Evolutionary conservation across 2,113 vertebrate species (phyloP).

Genomic region (Telmatochromis brachygnathus): DNA sequence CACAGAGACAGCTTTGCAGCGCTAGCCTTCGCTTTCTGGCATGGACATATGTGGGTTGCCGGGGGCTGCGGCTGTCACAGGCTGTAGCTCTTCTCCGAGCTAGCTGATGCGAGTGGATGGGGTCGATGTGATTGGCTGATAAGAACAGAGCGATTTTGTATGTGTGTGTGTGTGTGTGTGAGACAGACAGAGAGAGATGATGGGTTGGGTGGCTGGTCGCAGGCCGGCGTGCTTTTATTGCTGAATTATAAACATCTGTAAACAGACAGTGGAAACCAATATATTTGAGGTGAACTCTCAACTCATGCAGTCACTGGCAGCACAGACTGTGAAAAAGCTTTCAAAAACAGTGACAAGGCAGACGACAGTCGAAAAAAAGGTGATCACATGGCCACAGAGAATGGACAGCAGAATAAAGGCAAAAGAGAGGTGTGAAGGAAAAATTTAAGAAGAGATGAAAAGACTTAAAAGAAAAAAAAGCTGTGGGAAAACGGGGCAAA

Average conservation of each 20-base stretch:
- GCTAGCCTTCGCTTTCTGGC: slow-evolving; percentile 60
- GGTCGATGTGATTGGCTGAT: slow-evolving; percentile 63
- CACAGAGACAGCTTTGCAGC: slow-evolving; percentile 58
- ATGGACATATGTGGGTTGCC: slow-evolving; percentile 71
- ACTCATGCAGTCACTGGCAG: not conserved
- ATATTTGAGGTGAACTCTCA: not conserved
- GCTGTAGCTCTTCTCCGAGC: slow-evolving; percentile 58
- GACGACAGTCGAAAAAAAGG: not conserved
- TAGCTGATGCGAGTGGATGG: slow-evolving; percentile 60
- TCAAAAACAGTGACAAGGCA: not conserved
- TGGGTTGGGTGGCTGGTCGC: not conserved
- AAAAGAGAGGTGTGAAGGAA: not conserved
- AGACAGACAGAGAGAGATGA: not conserved
- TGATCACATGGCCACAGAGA: not conserved
- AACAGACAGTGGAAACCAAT: not conserved
- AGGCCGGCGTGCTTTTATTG: slow-evolving; percentile 4
- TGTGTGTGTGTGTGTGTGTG: not conserved
- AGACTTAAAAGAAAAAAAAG: not conserved
- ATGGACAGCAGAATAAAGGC: not conserved
- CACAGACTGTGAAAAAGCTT: not conserved
- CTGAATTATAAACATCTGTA: slow-evolving; percentile 41
- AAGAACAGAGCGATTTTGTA: slow-evolving; percentile 31
- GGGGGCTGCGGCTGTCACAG: slow-evolving; percentile 69
- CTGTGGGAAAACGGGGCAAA: not conserved
- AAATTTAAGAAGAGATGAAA: not conserved